Evolutionary conservation across 2,888 invertebrate genomes (phyloP), one percentile per base, ranked within the genome.

Genomic region (Cerceris ruficornis): DNA sequence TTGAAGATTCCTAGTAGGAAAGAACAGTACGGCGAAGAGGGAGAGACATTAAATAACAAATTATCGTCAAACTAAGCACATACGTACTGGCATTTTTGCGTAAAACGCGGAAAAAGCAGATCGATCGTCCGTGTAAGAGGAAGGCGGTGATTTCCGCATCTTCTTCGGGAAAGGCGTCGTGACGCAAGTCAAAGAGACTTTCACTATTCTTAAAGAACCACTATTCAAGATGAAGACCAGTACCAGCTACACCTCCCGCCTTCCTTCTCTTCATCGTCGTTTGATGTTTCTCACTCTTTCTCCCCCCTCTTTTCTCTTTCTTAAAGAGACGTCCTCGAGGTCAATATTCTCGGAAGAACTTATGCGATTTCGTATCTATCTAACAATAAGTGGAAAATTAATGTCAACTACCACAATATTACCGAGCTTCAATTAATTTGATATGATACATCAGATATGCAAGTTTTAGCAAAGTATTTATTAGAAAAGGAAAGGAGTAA

Each of bases 211-310:
- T 83, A 75, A 82, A 76, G 77, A 80, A 75, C 71, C 61, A 60
- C 74, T 82, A 82, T 77, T 83, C 80, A 83, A 80, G 83, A 78
- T 83, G 77, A 80, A 74, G 80, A 75, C 61, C 67, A 82, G 58
- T 69, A 17, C 55, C 69, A 74, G 65, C 46, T 43, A 41, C 15
- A 7, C 39, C 57, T 66, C 13, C 54, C 15, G 42, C 14, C 54
- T 52, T n/a, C 41, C 69, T n/a, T 42, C 46, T 7, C 50, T 17
- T n/a, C 39, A 9, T 15, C 41, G 11, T 52, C 42, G 43, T 8
- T 54, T 49, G 49, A 8, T 49, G 50, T 41, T 41, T 59, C 72
- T 62, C 67, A 43, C 14, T 52, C 52, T 52, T 14, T 7, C 52
- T 52, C 52, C 14, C 52, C 14, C 14, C n/a, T n/a, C n/a, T 14